Conservation (phyloP, 2,888 invertebrate genomes). For the Drosophila picticornis region DNA sequence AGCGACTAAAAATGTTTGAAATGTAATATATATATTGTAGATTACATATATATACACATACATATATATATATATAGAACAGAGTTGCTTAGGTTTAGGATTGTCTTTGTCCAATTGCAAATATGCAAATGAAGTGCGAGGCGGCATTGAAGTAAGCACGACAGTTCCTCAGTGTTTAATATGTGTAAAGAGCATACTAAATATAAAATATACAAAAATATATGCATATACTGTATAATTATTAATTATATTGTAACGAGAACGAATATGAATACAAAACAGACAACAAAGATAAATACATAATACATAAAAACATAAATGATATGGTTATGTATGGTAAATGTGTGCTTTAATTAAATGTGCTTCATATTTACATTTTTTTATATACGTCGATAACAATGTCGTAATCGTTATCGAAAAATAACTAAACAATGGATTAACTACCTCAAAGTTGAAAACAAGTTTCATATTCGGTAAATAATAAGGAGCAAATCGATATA, state of each 20-base stretch:
- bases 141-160: slow-evolving; percentile 77
- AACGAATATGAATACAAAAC: slow-evolving; percentile 31
- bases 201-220: slow-evolving; percentile 31
- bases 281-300: slow-evolving; percentile 11
- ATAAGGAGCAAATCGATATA: slow-evolving; percentile 39
- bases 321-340: slow-evolving; percentile 73
- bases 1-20: slow-evolving; percentile 36
- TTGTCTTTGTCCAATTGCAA: slow-evolving; percentile 64
- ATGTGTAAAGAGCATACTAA: slow-evolving; percentile 51
- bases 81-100: slow-evolving; percentile 60
- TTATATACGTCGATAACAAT: slow-evolving; percentile 39
- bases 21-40: slow-evolving; percentile 31
- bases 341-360: slow-evolving; percentile 84
- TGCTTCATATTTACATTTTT: slow-evolving; percentile 75
- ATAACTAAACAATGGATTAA: slow-evolving; percentile 65
- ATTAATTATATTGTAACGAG: slow-evolving; percentile 38
- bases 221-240: slow-evolving; percentile 19
- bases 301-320: slow-evolving; percentile 57
- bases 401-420: slow-evolving; percentile 31
- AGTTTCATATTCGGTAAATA: slow-evolving; percentile 68
- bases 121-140: slow-evolving; percentile 49
- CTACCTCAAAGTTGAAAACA: slow-evolving; percentile 75
- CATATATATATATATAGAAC: slow-evolving; percentile 3
- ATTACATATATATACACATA: slow-evolving; percentile 11
- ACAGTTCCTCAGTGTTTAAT: slow-evolving; percentile 81